phyloP scores from a whole-genome alignment of 1,140 invertebrate genomes.

The Cyclina sinensis region DNA sequence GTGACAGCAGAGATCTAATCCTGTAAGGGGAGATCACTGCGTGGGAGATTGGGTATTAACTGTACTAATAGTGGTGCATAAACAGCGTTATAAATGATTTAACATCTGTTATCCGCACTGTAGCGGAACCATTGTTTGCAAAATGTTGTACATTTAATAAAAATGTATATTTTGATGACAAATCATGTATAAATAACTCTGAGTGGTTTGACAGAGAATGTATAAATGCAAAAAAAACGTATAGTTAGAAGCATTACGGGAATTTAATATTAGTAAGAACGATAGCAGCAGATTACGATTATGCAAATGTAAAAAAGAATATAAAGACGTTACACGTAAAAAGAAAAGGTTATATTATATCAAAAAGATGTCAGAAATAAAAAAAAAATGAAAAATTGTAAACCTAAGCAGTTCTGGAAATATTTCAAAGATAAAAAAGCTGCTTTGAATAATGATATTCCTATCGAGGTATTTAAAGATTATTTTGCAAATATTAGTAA shows the following conservation, averaged over 20 bases:
- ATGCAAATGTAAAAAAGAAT: too few species aligned
- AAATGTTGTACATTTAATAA: conserved; percentile 25
- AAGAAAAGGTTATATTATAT: not conserved
- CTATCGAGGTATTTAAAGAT: not conserved
- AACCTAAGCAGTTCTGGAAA: not conserved
- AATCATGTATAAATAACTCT: not conserved
- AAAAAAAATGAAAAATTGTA: not conserved
- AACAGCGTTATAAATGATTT: conserved; percentile 25
- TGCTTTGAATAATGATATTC: not conserved
- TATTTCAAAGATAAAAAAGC: not conserved
- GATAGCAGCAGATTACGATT: not conserved
- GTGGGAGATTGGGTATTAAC: too few species aligned
- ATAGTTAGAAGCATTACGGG: not conserved
- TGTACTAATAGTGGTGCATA: not conserved
- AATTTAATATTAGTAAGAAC: conserved; percentile 14
- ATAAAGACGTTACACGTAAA: not conserved
- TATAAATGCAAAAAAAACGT: not conserved
- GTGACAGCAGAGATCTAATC: too few species aligned
- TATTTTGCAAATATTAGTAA: too few species aligned
- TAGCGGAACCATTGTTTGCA: conserved; percentile 23
- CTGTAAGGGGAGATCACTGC: too few species aligned
- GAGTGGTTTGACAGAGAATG: conserved; percentile 52
- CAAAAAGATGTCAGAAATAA: too few species aligned
- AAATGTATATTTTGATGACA: not conserved
- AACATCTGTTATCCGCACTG: conserved; percentile 4